Percentiles rank a stretch among this genome's conserved stretches.
Evolutionary conservation across 2,113 vertebrate species (phyloP).

Genomic region (Nothobranchius kuhntae): DNA sequence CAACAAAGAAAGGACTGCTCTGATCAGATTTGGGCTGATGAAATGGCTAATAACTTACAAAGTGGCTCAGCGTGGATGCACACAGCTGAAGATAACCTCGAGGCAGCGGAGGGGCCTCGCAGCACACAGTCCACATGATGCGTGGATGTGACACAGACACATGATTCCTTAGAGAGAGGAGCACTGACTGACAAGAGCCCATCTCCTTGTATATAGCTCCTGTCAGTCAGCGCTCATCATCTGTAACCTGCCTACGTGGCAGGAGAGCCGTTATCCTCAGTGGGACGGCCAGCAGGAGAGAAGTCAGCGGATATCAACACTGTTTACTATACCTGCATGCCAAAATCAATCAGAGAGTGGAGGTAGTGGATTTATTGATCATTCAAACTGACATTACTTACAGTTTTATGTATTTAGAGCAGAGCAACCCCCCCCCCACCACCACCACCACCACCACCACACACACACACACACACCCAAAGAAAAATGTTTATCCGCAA

Average conservation of each 20-base stretch:
- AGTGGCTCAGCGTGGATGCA: slow-evolving; percentile 8
- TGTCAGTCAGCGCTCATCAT: slow-evolving; percentile 56
- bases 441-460: not conserved
- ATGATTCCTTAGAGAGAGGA: slow-evolving; percentile 38
- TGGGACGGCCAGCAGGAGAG: slow-evolving; percentile 14
- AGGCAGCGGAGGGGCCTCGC: slow-evolving; percentile 27
- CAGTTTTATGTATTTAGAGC: slow-evolving; percentile 4
- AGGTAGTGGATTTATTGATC: not conserved
- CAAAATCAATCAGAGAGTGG: slow-evolving; percentile 3
- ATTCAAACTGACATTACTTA: slow-evolving; percentile 12
- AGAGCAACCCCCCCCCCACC: not conserved
- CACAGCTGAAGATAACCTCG: slow-evolving; percentile 18
- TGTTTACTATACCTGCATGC: slow-evolving; percentile 14
- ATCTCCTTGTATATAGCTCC: slow-evolving; percentile 36
- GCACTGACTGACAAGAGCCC: slow-evolving; percentile 40
- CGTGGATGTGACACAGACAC: slow-evolving; percentile 60
- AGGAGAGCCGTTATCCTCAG: slow-evolving; percentile 17
- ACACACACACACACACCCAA: not conserved
- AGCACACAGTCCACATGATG: slow-evolving; percentile 44
- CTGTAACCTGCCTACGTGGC: slow-evolving; percentile 46
- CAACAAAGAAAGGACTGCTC: slow-evolving; percentile 1
- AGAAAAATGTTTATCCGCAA: not conserved
- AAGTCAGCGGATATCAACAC: slow-evolving; percentile 24
- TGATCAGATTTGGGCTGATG: slow-evolving; percentile 4
- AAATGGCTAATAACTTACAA: slow-evolving; percentile 23